A percentile compares a stretch with the other conserved stretches of the same genome.
Evolutionary conservation across 2,888 invertebrate species (phyloP).

Genomic region (Hyles lineata): DNA sequence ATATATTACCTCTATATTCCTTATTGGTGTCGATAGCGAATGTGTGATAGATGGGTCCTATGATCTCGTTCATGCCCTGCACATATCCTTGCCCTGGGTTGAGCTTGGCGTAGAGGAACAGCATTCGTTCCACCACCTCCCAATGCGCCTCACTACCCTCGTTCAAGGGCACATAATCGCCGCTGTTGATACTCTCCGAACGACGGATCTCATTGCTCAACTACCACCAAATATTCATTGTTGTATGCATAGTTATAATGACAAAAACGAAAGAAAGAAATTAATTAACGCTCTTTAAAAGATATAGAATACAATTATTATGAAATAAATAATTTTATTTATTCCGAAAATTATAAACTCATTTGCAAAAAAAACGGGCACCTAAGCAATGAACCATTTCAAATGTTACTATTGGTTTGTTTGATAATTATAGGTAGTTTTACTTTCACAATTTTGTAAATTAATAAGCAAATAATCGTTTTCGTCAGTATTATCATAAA

Average conservation of each 20-base stretch:
- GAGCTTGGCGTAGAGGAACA: constrained; percentile 98
- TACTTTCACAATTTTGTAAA: no score
- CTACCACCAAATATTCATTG: constrained; percentile 70
- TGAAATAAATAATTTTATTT: no score
- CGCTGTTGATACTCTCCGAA: constrained; percentile 79
- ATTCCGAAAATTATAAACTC: no score
- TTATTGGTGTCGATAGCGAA: constrained; percentile 95
- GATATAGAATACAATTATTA: no score
- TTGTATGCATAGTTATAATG: not conserved
- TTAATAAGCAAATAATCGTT: no score
- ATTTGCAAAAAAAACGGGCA: no score
- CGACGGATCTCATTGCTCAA: constrained; percentile 88
- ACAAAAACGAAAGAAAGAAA: no score
- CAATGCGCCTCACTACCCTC: constrained; percentile 98
- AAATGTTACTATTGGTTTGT: no score
- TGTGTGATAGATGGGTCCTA: constrained; percentile 98
- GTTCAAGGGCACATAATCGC: constrained; percentile 92
- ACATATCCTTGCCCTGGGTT: constrained; percentile 99
- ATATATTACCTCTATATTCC: constrained; percentile 89
- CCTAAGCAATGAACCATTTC: no score
- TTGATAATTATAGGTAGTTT: no score
- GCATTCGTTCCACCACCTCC: constrained; percentile 98
- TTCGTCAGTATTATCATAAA: no score
- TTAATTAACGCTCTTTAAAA: no score
- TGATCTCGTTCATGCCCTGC: constrained; percentile 99